Percentiles rank a stretch among this genome's conserved stretches.
Conservation (phyloP, 2,888 invertebrate genomes). For the Choreutis nemorana region DNA sequence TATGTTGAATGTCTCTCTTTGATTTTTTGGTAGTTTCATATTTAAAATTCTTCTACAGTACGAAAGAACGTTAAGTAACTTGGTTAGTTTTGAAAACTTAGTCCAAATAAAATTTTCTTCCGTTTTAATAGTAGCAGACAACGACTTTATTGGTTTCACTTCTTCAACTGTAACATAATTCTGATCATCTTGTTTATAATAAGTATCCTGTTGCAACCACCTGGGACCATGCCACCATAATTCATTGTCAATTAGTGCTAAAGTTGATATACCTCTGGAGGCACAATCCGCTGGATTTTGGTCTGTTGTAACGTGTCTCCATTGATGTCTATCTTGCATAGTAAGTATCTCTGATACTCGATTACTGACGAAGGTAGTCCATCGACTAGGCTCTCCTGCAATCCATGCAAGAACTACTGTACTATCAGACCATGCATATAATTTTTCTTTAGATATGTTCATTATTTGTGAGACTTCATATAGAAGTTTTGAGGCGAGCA, state of each 20-base stretch:
- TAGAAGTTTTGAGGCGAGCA: slow-evolving; percentile 9
- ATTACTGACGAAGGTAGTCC: slow-evolving; percentile 18
- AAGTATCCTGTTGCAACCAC: slow-evolving; percentile 4
- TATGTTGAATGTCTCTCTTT: slow-evolving; percentile 1
- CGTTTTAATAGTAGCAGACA: neutral
- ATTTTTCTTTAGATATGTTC: neutral
- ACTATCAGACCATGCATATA: slow-evolving; percentile 15
- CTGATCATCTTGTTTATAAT: neutral
- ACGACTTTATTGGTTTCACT: slow-evolving; percentile 3
- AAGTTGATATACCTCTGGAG: slow-evolving; percentile 14
- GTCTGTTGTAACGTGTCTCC: slow-evolving; percentile 13
- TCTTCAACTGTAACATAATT: slow-evolving; percentile 6
- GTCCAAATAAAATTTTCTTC: slow-evolving; percentile 5
- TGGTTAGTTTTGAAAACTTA: slow-evolving; percentile 9
- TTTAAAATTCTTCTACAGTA: slow-evolving; percentile 11
- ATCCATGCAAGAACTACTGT: slow-evolving; percentile 15
- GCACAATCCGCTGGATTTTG: slow-evolving; percentile 18
- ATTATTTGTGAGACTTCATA: slow-evolving; percentile 5
- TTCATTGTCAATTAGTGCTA: slow-evolving; percentile 10
- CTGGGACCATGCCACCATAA: slow-evolving; percentile 12
- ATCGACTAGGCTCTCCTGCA: slow-evolving; percentile 13
- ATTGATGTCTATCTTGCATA: slow-evolving; percentile 7
- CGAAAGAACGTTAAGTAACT: slow-evolving; percentile 9
- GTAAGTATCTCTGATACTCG: slow-evolving; percentile 14
- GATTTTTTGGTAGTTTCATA: slow-evolving; percentile 1